These are phyloP conservation scores for Capitulum mitella DNA, from an alignment of 2,888 invertebrate species.

Conservation along the genomic window DNA sequence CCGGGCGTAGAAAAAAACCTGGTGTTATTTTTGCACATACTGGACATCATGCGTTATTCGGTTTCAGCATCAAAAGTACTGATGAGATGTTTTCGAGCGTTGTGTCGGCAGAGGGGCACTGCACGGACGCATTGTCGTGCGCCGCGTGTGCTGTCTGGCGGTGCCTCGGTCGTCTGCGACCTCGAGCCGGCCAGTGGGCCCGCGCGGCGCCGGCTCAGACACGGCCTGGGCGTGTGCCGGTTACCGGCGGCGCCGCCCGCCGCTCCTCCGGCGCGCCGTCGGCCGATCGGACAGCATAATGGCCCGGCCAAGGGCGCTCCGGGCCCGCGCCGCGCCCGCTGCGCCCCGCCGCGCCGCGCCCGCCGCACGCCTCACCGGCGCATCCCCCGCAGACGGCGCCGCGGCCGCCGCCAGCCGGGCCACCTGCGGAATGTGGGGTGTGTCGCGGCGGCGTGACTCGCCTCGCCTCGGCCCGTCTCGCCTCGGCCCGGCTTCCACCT, in stretches of 20 bases:
- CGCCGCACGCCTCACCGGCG: background rate
- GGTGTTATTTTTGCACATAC: background rate
- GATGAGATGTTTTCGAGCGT: too few relatives aligned
- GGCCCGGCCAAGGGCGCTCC: background rate
- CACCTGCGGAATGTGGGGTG: background rate
- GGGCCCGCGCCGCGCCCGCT: background rate
- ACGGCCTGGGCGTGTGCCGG: background rate
- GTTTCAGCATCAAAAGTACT: too few relatives aligned
- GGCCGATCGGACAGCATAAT: background rate
- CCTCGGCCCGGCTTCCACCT: background rate
- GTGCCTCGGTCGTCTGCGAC: too few relatives aligned
- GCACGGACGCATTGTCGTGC: too few relatives aligned
- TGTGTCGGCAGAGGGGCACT: too few relatives aligned
- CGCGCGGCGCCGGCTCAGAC: background rate
- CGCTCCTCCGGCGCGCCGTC: too few relatives aligned
- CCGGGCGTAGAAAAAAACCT: too few relatives aligned
- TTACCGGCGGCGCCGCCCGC: too few relatives aligned
- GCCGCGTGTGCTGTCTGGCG: too few relatives aligned
- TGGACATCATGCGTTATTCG: background rate
- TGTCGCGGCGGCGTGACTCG: background rate
- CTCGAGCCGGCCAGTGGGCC: too few relatives aligned
- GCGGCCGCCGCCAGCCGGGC: background rate
- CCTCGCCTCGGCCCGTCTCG: background rate
- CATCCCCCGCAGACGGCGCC: background rate
- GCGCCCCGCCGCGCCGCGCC: background rate